Evolutionary conservation across 2,888 invertebrate species (phyloP).

Genomic region (Cephus pulcher): DNA sequence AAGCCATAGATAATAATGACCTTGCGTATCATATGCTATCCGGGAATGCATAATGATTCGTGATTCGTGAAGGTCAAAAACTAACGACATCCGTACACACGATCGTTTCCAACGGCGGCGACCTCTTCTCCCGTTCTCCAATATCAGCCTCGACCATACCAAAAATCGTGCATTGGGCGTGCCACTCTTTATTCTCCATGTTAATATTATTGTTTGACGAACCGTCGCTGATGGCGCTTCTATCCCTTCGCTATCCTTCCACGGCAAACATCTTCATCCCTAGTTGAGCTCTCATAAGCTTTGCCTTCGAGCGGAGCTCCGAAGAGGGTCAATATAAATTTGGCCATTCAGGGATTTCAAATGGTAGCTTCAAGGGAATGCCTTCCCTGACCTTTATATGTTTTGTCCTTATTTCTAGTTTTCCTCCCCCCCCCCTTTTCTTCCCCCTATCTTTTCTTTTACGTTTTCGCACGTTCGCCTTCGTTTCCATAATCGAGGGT

Average conservation of each 20-base stretch:
- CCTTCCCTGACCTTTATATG: neutral
- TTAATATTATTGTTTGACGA: neutral
- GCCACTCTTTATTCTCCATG: neutral
- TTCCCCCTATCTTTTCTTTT: neutral
- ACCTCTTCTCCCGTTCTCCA: neutral
- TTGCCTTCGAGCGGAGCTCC: neutral
- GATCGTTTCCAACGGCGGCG: neutral
- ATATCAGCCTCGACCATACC: neutral
- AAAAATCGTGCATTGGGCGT: neutral
- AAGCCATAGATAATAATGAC: neutral
- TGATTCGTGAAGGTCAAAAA: neutral
- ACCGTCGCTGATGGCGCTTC: neutral
- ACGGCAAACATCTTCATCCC: neutral
- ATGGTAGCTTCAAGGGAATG: neutral
- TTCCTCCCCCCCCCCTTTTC: too few relatives aligned
- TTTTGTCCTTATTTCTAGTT: neutral
- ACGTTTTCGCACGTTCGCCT: neutral
- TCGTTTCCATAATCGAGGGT: constrained; percentile 27
- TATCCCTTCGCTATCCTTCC: neutral
- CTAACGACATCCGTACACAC: neutral
- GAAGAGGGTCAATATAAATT: neutral
- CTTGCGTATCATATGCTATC: neutral
- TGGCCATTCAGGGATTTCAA: neutral
- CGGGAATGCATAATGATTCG: neutral
- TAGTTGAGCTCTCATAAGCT: neutral